A percentile compares a stretch with the other conserved stretches of the same genome.
phyloP scores from a whole-genome alignment of 92 coral and sea anemone genomes.

The Zoanthus solanderi region DNA sequence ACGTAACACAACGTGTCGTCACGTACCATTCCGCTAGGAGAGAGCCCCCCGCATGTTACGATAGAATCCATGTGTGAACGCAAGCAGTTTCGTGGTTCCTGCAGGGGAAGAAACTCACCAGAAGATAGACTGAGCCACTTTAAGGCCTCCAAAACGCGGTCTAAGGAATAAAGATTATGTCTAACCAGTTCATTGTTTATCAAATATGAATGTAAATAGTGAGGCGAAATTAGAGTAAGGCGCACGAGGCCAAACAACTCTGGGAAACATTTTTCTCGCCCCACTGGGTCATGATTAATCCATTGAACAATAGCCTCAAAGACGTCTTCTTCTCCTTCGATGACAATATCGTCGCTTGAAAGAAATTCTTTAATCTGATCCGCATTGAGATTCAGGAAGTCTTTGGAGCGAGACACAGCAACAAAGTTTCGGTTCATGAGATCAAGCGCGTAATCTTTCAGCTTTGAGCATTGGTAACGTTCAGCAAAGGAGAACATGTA shows the following conservation, averaged over 20 bases:
- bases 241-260: constrained; percentile 85
- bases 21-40: constrained; percentile 76
- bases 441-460: constrained; percentile 76
- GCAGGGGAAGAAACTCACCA: constrained; percentile 48
- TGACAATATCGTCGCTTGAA: constrained; percentile 79
- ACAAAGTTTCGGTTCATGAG: constrained; percentile 83
- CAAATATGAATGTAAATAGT: constrained; percentile 73
- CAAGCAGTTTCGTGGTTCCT: constrained; percentile 76
- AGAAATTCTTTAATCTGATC: constrained; percentile 78
- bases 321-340: constrained; percentile 84
- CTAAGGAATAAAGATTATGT: constrained; percentile 67
- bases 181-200: constrained; percentile 69
- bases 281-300: constrained; percentile 71
- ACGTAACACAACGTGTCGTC: constrained; percentile 78
- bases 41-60: constrained; percentile 84
- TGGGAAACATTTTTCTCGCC: constrained; percentile 70
- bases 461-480: constrained; percentile 81
- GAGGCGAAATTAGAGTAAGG: constrained; percentile 71
- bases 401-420: constrained; percentile 79
- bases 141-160: constrained; percentile 73
- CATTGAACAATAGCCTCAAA: constrained; percentile 84
- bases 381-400: constrained; percentile 65
- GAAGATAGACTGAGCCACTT: constrained; percentile 60
- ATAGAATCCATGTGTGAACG: constrained; percentile 80
- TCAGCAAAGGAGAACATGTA: constrained; percentile 79